These are phyloP conservation scores for Paralichthys olivaceus DNA, from an alignment of 2,113 vertebrate genomes.

Conservation along the genomic window DNA sequence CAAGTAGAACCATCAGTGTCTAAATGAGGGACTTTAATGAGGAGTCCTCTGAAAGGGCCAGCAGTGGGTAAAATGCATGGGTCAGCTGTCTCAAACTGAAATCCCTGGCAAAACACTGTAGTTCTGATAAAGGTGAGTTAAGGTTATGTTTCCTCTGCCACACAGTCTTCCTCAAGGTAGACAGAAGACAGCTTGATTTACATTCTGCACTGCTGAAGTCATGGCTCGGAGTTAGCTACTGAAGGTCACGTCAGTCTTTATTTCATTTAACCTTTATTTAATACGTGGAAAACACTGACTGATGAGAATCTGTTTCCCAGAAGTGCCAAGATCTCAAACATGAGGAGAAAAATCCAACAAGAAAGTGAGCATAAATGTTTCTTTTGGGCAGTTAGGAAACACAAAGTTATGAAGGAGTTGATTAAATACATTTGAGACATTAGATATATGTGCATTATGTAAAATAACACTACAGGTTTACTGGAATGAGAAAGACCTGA, in stretches of 20 bases:
- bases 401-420: no score
- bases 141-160: not conserved
- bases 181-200: slow-evolving; percentile 20
- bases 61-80: slow-evolving; percentile 9
- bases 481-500: no score
- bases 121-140: not conserved
- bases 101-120: not conserved
- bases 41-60: no score
- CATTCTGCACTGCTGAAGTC: slow-evolving; percentile 11
- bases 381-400: no score
- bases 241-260: slow-evolving; percentile 36
- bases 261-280: slow-evolving; percentile 40
- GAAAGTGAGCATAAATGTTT: not conserved
- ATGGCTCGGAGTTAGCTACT: slow-evolving; percentile 15
- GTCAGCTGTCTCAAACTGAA: slow-evolving; percentile 14
- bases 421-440: no score
- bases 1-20: no score
- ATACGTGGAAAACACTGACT: slow-evolving; percentile 30
- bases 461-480: no score
- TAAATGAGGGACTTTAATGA: no score
- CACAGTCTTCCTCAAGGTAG: not conserved
- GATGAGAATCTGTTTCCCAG: slow-evolving; percentile 11
- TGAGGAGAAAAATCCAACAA: not conserved
- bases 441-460: no score
- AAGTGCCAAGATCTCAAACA: not conserved